Evolutionary conservation across 2,797 vertebrate species (phyloP).

Genomic region (Loriculus beryllinus): DNA sequence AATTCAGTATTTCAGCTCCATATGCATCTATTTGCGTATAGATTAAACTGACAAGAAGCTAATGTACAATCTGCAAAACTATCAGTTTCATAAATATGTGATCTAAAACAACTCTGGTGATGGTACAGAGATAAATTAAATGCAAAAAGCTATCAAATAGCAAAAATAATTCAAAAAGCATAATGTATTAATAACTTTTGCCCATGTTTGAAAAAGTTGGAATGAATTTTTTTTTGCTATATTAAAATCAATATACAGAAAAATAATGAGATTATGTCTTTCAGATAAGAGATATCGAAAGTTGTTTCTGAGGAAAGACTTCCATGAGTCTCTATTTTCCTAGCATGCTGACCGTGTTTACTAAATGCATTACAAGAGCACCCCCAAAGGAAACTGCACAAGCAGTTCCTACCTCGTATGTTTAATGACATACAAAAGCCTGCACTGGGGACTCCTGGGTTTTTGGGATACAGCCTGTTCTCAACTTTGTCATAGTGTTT

Average conservation of each 20-base stretch:
- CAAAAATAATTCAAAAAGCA: background rate
- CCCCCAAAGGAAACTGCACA: background rate
- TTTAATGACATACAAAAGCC: background rate
- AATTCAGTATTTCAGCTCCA: background rate
- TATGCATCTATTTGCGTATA: background rate
- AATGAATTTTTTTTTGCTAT: background rate
- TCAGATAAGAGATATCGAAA: background rate
- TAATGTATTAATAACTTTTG: background rate
- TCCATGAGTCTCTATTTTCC: background rate
- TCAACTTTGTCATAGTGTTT: background rate
- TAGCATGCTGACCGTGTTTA: accelerated
- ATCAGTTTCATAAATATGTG: background rate
- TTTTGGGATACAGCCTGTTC: background rate
- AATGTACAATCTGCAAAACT: background rate
- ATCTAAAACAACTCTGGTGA: background rate
- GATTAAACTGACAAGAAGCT: background rate
- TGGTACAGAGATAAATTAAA: background rate
- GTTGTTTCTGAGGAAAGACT: background rate
- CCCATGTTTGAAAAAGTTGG: background rate
- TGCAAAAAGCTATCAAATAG: background rate
- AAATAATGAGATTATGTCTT: accelerated
- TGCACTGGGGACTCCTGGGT: accelerated
- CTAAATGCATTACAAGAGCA: background rate
- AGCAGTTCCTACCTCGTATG: background rate
- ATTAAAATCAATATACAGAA: background rate